Conservation (phyloP, 1,140 invertebrate genomes). For the Macrobrachium rosenbergii region DNA sequence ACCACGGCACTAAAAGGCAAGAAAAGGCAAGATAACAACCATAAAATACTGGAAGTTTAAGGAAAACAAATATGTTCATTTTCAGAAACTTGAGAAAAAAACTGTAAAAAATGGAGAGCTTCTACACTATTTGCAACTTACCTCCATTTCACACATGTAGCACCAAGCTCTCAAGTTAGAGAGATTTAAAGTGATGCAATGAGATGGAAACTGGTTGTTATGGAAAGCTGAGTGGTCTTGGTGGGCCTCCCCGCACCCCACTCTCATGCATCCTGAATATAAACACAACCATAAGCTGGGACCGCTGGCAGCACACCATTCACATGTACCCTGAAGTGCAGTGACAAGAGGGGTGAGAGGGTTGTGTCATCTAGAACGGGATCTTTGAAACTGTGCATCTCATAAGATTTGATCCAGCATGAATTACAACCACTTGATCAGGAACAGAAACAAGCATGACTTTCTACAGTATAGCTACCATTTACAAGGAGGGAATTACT, state of each 20-base stretch:
- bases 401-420: neutral
- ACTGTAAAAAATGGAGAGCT: no score
- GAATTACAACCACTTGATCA: neutral
- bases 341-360: neutral
- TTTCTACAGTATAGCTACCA: constrained; percentile 4
- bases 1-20: no score
- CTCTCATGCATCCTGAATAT: constrained; percentile 80
- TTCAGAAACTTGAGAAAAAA: no score
- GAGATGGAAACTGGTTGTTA: constrained; percentile 79
- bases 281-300: constrained; percentile 89
- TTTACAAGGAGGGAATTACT: constrained; percentile 18
- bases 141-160: constrained; percentile 83
- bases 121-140: constrained; percentile 71
- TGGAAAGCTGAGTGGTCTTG: constrained; percentile 85
- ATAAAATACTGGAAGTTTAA: no score
- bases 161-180: constrained; percentile 88
- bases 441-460: neutral
- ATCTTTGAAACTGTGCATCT: neutral
- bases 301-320: constrained; percentile 77
- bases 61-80: no score
- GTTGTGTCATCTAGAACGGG: neutral
- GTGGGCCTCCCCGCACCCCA: constrained; percentile 84
- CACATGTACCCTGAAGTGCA: constrained; percentile 70
- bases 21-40: no score
- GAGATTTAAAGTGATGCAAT: constrained; percentile 87